Evolutionary conservation across 1,140 invertebrate genomes (phyloP), one percentile per base, ranked within the genome.

Genomic region (Magallana ariakensis): DNA sequence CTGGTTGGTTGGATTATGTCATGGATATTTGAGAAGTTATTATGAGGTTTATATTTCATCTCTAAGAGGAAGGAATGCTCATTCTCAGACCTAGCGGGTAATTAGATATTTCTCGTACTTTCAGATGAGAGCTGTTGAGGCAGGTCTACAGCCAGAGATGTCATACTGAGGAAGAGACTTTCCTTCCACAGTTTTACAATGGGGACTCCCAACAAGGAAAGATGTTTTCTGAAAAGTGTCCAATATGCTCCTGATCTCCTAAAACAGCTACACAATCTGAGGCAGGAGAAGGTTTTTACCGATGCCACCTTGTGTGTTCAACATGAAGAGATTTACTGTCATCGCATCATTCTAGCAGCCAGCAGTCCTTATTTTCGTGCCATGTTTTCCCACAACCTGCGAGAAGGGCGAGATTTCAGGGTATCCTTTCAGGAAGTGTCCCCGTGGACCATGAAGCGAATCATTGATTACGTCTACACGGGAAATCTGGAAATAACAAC

Each of bases 301-400:
- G 94, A 95, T 89, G 92, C 92, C 10, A 91, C 94, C 46, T 90
- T 95, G 19, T 94, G 93, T 90, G 91, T 94, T 9, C 93, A 92
- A 46, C 92, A 93, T 54, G 93, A 94, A 85, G 94, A 95, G 83
- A 93, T 95, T 89, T 94, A 92, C 8, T 95, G 95, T 90, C 94
- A 95, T 87, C 92, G 93, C 26, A 94, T 94, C 85, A 91, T 95
- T n/a, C 87, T 95, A 56, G 93, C 94, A 56, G 93, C 94, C 11
- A 93, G 94, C 85, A 95, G 94, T 88, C 94, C 94, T 2, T 95
- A 95, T 85, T 95, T 95, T 83, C 90, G 93, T 58, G 90, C 90
- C 9, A 95, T 95, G 95, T 95, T 95, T 87, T 94, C 94, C n/a
- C 93, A 93, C 89, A 93, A 95, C 82, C 91, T 95, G 66, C 87